A percentile compares a stretch with the other conserved stretches of the same genome.
Evolutionary conservation across 2,113 vertebrate genomes (phyloP).

Genomic region (Cephalopholis sonnerati): DNA sequence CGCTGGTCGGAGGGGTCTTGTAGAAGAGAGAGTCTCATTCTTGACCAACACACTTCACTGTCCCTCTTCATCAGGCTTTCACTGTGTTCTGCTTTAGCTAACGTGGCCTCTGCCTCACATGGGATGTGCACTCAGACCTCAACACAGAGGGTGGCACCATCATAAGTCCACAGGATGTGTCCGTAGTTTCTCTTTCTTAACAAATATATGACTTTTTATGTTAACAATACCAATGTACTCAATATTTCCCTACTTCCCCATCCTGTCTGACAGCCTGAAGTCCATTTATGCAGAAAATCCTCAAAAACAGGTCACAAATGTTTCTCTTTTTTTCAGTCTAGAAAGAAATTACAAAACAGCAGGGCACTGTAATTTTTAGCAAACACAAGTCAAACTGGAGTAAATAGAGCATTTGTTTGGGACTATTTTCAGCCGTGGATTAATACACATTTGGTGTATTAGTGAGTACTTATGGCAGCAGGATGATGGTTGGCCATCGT

Average conservation of each 20-base stretch:
- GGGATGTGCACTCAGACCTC: constrained; percentile 26
- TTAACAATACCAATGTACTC: neutral
- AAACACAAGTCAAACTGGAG: too few species aligned
- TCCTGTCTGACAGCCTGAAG: neutral
- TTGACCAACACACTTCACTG: constrained; percentile 77
- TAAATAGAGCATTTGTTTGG: neutral
- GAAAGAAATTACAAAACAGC: neutral
- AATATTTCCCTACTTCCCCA: neutral
- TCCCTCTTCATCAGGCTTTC: constrained; percentile 71
- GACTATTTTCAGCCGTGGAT: neutral
- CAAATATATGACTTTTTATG: neutral
- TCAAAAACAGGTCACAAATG: neutral
- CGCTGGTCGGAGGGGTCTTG: constrained; percentile 41
- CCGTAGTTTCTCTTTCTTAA: neutral
- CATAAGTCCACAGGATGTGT: neutral
- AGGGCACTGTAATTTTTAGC: neutral
- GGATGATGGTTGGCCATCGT: too few species aligned
- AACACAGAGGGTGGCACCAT: neutral
- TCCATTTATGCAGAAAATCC: neutral
- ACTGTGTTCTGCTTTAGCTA: constrained; percentile 70
- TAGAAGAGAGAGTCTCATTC: constrained; percentile 68
- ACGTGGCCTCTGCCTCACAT: constrained; percentile 11
- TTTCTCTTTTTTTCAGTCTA: neutral
- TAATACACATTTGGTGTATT: neutral
- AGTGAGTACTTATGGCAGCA: too few species aligned